Evolutionary conservation across 2,888 invertebrate species (phyloP), one percentile per base, ranked within the genome.

Genomic region (Penaeus monodon): DNA sequence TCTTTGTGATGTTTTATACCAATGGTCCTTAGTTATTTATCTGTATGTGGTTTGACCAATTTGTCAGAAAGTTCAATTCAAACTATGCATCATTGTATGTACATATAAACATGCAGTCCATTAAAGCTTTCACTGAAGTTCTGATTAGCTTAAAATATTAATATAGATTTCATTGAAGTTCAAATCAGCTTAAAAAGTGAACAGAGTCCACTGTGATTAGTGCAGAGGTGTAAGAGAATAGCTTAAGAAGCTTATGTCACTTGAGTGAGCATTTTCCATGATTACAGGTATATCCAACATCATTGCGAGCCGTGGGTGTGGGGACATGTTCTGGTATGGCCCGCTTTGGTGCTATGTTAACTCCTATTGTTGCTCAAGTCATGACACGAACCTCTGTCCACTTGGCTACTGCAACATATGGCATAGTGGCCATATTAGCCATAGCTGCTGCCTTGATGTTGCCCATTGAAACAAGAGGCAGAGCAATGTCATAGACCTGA

Each of bases 281-380:
- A 6, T 65, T 33, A n/a, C 91, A 94, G 92, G 96, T 97, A 7
- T 98, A 98, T 92, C 98, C 98, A 0, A 97, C 97, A 0, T 96
- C 97, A 33, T 93, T 98, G 79, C 93, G 98, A 85, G 96, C 98
- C 2, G 95, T 97, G 10, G 98, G 98, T 0, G 96, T 98, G n/a
- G 98, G 98, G 12, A 96, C 96, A 0, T 97, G 97, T 92, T 97
- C 97, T 91, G 96, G 96, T 0, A 96, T 97, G 93, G 98, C 98
- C 0, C 93, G 98, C 74, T 94, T 98, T 20, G 98, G 98, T 20
- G 98, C 98, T 38, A 98, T 98, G 96, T 93, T 97, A 27, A 98
- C 98, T 0, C 98, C 98, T 0, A 98, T 98, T 91, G 95, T 98
- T 3, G 98, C 98, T 8, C 98, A 98, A 94, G 97, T 97, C 64